Conservation (phyloP, 2,888 invertebrate genomes). For the Campoplex nolae region DNA sequence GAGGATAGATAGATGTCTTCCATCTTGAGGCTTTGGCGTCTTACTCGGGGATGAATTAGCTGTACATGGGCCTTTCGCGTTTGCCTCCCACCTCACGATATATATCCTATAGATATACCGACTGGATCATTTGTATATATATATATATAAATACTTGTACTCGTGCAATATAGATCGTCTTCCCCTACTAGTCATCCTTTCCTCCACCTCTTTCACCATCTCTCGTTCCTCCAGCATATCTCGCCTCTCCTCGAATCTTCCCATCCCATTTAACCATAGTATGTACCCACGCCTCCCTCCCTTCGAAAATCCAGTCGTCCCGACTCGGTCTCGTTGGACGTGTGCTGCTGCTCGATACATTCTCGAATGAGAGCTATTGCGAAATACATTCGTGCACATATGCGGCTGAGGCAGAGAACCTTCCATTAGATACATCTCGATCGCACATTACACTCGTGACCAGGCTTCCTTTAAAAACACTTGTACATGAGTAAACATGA, state of each 20-base stretch:
- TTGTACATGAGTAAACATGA: neutral
- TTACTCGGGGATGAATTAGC: constrained; percentile 79
- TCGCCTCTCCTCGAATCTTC: constrained; percentile 65
- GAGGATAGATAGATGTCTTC: constrained; percentile 75
- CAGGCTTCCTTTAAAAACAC: constrained; percentile 10
- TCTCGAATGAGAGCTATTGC: constrained; percentile 19
- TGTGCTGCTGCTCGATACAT: constrained; percentile 35
- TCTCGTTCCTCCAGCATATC: constrained; percentile 65
- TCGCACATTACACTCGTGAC: constrained; percentile 69
- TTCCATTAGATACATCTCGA: constrained; percentile 75
- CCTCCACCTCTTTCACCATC: constrained; percentile 57
- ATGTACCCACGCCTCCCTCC: constrained; percentile 61
- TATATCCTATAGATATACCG: constrained; percentile 65
- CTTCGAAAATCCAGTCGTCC: constrained; percentile 56
- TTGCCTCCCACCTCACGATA: constrained; percentile 68
- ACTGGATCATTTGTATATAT: constrained; percentile 59
- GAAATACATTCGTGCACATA: neutral
- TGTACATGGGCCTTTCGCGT: constrained; percentile 71
- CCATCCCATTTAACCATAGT: constrained; percentile 34
- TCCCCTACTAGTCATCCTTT: constrained; percentile 59
- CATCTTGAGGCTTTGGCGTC: constrained; percentile 80
- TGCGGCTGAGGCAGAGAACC: constrained; percentile 50
- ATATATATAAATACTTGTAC: too few relatives aligned
- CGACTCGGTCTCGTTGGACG: constrained; percentile 56
- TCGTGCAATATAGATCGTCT: constrained; percentile 22